Base-by-base conservation (phyloP, 53 echinoderm and acorn worm genomes). In the Temnopleurus reevesii region DNA sequence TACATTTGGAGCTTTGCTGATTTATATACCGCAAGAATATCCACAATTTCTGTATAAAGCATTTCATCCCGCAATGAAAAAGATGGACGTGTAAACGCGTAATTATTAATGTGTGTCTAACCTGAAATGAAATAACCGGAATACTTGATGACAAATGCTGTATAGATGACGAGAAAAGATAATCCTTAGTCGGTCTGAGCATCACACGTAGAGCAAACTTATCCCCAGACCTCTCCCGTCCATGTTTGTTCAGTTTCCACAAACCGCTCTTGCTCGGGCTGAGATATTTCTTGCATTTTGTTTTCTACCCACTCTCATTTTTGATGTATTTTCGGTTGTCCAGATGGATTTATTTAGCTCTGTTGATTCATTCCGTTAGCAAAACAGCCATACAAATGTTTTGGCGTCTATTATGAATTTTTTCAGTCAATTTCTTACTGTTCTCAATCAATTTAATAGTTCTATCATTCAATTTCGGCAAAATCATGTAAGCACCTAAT, bases 101-200 rank as follows among this genome's bases (percentile, higher is more conserved):
- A n/a, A n/a, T n/a, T n/a, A n/a, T n/a, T n/a, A n/a, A n/a, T n/a
- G n/a, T n/a, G n/a, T n/a, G n/a, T 12, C 49, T 38, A 71, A 71
- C 71, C 71, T 71, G 71, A 71, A 27, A 76, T 76, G 35, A 57
- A 83, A 83, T 83, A 58, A 57, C 58, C 86, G 86, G 46, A 85
- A 85, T 85, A 26, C 63, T 43, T 7, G 13, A 33, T 85, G 63
- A 41, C 63, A 85, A 85, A 83, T 53, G 23, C 83, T 56, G 25
- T 49, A 17, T 21, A 79, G 49, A 79, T 79, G 60, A 85, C 45
- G 45, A 4, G 83, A 55, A 44, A 59, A 2, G 86, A 85, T 85
- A 85, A 60, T 59, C 86, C 45, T 4, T 25, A 44, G 86, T 12
- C 27, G 61, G 59, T 43, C 36, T 85, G 86, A 45, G 41, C 86